Base-by-base conservation (phyloP, 1,140 invertebrate genomes). In the Gryon sp. region DNA sequence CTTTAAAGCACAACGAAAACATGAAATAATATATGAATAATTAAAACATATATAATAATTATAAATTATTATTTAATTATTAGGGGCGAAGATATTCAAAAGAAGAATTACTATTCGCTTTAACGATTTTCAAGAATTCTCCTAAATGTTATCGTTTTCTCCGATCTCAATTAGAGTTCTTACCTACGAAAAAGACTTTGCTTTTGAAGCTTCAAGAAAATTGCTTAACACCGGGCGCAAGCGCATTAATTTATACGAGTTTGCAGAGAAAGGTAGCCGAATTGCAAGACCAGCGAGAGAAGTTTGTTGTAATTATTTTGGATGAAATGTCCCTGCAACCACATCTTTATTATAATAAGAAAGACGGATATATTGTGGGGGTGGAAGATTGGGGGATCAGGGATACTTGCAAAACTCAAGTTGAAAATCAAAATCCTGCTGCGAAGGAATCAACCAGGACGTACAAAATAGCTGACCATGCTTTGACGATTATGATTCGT, bases 341-440 rank as follows among this genome's bases (percentile, higher is more conserved):
- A 18, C 12, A 63, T 52, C 11, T 63, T 1, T 52, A 41, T n/a
- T 53, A 66, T n/a, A 24, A 22, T 18, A 20, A 53, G 24, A 53
- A 12, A 16, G 34, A 30, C n/a, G 62, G 62, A 2, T 30, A 8
- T 8, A 55, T 66, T 11, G 18, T 55, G n/a, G 62, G 50, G n/a
- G 50, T 55, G 1, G 48, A 50, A 45, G 62, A 66, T 55, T 55
- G 26, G 28, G 62, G 59, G 2, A 4, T 52, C 1, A 26, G 34
- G n/a, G 12, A 16, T 1, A 8, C 14, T 26, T 1, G 4, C 1
- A 11, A 15, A 15, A 32, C 4, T 11, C n/a, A 7, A 2, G n/a
- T 7, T n/a, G 9, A 7, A 32, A 3, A 4, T 3, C 2, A 32
- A 32, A n/a, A 32, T 11, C n/a, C n/a, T n/a, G n/a, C n/a, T n/a